Conservation (phyloP, 2,888 invertebrate species). For the Myopa testacea region DNA sequence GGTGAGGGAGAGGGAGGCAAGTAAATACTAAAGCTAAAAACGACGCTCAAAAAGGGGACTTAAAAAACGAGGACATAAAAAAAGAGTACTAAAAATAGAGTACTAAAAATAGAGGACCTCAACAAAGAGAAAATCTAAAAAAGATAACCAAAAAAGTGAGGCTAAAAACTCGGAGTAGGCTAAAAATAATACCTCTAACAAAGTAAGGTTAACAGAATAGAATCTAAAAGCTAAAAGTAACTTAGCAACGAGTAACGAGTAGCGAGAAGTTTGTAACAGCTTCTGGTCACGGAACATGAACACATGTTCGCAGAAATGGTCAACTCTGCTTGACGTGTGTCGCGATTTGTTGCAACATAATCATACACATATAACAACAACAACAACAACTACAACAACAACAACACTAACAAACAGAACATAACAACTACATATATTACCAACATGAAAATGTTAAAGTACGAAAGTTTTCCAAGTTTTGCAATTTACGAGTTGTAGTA, state of each 20-base stretch:
- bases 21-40: too few relatives aligned
- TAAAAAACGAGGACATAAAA: neutral
- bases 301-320: neutral
- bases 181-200: too few relatives aligned
- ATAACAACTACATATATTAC: too few relatives aligned
- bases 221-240: too few relatives aligned
- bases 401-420: neutral
- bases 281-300: neutral
- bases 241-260: too few relatives aligned
- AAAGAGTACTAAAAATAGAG: neutral
- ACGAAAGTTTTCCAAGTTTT: too few relatives aligned
- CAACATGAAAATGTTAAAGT: too few relatives aligned
- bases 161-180: neutral
- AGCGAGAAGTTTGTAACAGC: too few relatives aligned
- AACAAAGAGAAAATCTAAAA: neutral
- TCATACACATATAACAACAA: neutral
- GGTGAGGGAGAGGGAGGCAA: too few relatives aligned
- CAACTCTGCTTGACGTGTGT: neutral
- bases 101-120: neutral
- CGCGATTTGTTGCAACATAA: neutral
- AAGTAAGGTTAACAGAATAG: too few relatives aligned
- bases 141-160: neutral
- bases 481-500: too few relatives aligned
- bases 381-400: neutral
- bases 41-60: neutral